Conservation (phyloP, 2,113 vertebrate species). For the Neopipo cinnamomea region DNA sequence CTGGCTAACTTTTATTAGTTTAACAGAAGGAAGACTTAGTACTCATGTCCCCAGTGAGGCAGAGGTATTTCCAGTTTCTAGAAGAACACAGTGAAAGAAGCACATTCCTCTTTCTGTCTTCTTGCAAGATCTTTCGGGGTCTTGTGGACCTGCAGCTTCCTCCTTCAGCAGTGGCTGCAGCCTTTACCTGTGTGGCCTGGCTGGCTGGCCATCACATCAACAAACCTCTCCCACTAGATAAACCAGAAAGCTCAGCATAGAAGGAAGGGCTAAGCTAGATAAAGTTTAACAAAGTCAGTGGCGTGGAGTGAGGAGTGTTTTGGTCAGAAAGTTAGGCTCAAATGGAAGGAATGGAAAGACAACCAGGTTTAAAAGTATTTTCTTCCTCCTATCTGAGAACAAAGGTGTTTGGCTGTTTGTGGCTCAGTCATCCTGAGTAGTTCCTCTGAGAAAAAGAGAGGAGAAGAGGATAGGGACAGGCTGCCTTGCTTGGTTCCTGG, state of each 20-base stretch:
- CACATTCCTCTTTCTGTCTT: not conserved
- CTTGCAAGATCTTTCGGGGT: not conserved
- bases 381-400: not conserved
- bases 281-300: not conserved
- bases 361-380: not conserved
- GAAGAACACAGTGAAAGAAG: not conserved
- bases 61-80: not conserved
- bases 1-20: not conserved
- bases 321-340: not conserved
- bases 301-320: not conserved
- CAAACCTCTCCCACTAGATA: not conserved
- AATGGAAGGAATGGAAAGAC: not conserved
- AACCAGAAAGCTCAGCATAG: not conserved
- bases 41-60: not conserved
- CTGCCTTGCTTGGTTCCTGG: not conserved
- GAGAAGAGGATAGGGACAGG: not conserved
- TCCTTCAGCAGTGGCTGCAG: not conserved
- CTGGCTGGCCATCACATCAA: not conserved
- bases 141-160: not conserved
- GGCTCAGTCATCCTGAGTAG: not conserved
- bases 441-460: not conserved
- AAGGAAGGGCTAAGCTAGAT: not conserved
- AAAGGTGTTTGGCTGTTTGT: not conserved
- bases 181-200: not conserved
- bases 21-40: not conserved